Conservation (phyloP, 2,888 invertebrate species). For the Serrognathus titanus region DNA sequence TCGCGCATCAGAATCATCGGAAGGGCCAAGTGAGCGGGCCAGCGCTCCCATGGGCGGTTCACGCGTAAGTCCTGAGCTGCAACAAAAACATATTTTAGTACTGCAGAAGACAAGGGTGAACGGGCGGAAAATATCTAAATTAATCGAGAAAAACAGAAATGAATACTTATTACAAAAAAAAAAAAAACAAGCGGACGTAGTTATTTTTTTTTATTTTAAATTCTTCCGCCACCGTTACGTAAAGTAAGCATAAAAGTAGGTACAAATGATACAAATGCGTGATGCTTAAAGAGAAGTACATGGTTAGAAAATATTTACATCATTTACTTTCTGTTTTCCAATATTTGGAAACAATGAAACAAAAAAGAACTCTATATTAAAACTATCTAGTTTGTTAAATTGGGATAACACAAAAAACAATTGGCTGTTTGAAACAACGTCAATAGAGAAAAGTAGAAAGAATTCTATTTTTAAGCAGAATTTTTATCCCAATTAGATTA, state of each 20-base stretch:
- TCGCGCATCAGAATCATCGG: slow-evolving; percentile 63
- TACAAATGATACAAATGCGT: slow-evolving; percentile 2
- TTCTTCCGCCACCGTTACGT: slow-evolving; percentile 8
- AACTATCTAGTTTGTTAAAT: no score
- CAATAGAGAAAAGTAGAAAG: no score
- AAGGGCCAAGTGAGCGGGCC: slow-evolving; percentile 72
- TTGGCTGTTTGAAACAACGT: no score
- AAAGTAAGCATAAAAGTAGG: neutral
- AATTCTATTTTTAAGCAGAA: no score
- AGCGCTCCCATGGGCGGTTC: slow-evolving; percentile 68
- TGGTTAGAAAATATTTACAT: neutral
- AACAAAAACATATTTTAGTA: slow-evolving; percentile 43
- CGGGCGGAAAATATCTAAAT: neutral
- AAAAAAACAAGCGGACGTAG: neutral
- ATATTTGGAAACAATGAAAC: no score
- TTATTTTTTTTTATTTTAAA: slow-evolving; percentile 1
- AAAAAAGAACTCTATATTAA: no score
- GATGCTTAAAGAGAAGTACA: neutral
- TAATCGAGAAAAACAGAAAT: neutral
- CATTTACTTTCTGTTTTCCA: no score
- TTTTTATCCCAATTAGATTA: no score
- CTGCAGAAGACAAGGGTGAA: slow-evolving; percentile 26
- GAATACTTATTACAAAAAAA: neutral
- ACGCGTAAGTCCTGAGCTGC: slow-evolving; percentile 67
- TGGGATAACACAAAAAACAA: no score